Evolutionary conservation across 2,797 vertebrate species (phyloP).

Genomic region (Poeciliopsis infans): DNA sequence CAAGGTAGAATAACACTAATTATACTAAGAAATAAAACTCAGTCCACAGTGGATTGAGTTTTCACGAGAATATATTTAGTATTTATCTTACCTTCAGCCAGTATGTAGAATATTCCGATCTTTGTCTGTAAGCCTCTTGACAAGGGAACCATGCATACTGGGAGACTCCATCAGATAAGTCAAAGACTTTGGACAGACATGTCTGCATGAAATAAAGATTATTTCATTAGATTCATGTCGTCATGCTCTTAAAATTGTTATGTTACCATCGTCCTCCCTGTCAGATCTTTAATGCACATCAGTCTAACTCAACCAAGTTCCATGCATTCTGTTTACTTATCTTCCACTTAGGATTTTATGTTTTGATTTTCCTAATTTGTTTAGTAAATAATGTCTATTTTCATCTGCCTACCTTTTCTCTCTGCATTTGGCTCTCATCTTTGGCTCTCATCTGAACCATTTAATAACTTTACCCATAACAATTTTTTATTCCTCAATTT

Average conservation of each 20-base stretch:
- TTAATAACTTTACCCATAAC: background rate
- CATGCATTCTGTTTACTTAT: background rate
- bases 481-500: background rate
- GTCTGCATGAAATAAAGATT: conserved; percentile 70
- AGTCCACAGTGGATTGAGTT: conserved; percentile 2
- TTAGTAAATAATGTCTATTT: background rate
- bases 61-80: background rate
- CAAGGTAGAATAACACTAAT: background rate
- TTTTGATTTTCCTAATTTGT: background rate
- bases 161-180: conserved; percentile 89
- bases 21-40: conserved; percentile 1
- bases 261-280: background rate
- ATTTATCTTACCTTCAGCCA: conserved; percentile 89
- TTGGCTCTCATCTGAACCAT: background rate
- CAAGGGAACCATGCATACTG: conserved; percentile 98
- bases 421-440: background rate
- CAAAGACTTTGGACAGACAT: conserved; percentile 94
- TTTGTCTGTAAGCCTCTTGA: conserved; percentile 70
- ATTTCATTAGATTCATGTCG: too few species aligned
- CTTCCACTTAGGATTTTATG: background rate
- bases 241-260: background rate
- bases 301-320: background rate
- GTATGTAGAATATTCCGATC: conserved; percentile 80
- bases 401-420: background rate
- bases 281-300: background rate